Evolutionary conservation across 2,113 vertebrate species (phyloP).

Genomic region (Anolis sagrei): DNA sequence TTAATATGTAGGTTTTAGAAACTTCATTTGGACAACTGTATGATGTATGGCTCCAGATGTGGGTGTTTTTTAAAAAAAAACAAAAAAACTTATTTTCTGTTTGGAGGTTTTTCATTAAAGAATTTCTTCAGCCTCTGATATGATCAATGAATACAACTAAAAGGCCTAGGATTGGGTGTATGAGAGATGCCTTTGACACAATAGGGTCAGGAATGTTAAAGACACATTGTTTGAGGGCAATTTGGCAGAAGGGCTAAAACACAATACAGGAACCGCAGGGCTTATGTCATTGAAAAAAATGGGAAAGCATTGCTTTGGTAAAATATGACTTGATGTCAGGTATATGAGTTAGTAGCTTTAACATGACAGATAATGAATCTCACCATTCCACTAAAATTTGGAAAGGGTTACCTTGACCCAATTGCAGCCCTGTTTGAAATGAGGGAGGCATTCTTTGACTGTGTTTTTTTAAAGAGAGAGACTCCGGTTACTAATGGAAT

Average conservation of each 20-base stretch:
- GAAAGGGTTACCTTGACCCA: conserved; percentile 71
- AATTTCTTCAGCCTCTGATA: conserved; percentile 76
- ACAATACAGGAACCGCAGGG: conserved; percentile 70
- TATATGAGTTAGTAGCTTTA: conserved; percentile 80
- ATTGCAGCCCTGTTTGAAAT: conserved; percentile 58
- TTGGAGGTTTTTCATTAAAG: conserved; percentile 67
- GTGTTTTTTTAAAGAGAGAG: neutral
- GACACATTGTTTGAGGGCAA: conserved; percentile 74
- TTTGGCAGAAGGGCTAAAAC: conserved; percentile 76
- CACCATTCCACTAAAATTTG: conserved; percentile 67
- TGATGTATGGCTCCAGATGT: conserved; percentile 74
- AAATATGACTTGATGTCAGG: conserved; percentile 83
- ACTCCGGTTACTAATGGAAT: neutral
- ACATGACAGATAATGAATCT: conserved; percentile 75
- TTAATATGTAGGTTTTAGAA: conserved; percentile 40
- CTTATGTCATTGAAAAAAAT: conserved; percentile 75
- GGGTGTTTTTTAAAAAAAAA: neutral
- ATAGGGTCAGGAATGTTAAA: conserved; percentile 80
- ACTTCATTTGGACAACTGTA: conserved; percentile 52
- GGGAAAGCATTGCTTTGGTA: conserved; percentile 74
- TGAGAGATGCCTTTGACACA: conserved; percentile 80
- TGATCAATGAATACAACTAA: conserved; percentile 69
- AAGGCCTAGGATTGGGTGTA: conserved; percentile 68
- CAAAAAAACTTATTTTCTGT: conserved; percentile 47
- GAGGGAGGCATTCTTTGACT: conserved; percentile 43